A percentile compares a stretch with the other conserved stretches of the same genome.
Conservation (phyloP, 2,797 vertebrate species). For the Melanotaenia nigrans region DNA sequence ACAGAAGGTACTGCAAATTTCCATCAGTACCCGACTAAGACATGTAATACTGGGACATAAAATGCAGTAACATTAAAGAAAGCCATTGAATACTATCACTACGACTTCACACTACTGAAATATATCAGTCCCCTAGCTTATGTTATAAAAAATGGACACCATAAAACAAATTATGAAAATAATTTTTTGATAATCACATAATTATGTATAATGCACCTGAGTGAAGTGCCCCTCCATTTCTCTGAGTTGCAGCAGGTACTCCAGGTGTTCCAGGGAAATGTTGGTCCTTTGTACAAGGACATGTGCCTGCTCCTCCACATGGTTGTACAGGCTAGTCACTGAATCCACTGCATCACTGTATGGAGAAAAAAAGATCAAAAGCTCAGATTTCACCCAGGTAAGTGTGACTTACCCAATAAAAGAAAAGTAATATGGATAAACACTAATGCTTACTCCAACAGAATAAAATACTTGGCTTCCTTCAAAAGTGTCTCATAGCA, state of each 20-base stretch:
- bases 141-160: neutral
- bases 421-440: neutral
- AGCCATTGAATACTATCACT: neutral
- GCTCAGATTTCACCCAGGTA: no score
- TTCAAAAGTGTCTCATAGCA: neutral
- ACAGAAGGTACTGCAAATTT: neutral
- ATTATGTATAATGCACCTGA: constrained; percentile 79
- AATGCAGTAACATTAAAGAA: neutral
- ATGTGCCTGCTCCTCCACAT: constrained; percentile 92
- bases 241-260: constrained; percentile 85
- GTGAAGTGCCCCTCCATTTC: constrained; percentile 84
- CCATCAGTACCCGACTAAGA: constrained; percentile 4
- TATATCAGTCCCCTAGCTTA: neutral
- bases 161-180: neutral
- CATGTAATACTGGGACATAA: neutral
- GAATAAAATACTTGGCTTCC: neutral
- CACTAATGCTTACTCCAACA: neutral
- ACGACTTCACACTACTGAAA: neutral
- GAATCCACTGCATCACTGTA: constrained; percentile 85
- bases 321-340: constrained; percentile 86
- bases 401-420: neutral
- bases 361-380: neutral
- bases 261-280: constrained; percentile 85
- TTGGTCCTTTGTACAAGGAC: constrained; percentile 90
- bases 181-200: neutral